Conservation (phyloP, 2,113 vertebrate species). For the Ia io region DNA sequence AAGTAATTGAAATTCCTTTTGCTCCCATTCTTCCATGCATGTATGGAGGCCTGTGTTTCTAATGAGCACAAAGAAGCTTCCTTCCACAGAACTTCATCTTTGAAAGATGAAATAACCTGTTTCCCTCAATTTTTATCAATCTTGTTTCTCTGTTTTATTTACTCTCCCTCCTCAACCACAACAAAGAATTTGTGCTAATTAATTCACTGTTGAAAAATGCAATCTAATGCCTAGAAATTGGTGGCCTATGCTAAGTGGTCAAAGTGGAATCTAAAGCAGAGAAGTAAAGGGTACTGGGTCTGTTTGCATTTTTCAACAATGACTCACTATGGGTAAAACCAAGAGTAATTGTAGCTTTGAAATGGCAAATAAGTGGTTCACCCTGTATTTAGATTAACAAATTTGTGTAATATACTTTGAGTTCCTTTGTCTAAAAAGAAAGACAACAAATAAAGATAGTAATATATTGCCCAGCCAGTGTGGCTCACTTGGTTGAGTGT, state of each 20-base stretch:
- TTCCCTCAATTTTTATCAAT: slow-evolving; percentile 41
- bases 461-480: neutral
- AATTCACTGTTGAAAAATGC: slow-evolving; percentile 27
- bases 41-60: slow-evolving; percentile 68
- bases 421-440: slow-evolving; percentile 42
- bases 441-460: neutral
- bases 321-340: neutral
- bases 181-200: slow-evolving; percentile 36
- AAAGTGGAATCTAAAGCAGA: neutral
- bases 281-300: neutral
- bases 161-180: neutral
- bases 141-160: slow-evolving; percentile 43
- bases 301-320: neutral
- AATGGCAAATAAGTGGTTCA: neutral
- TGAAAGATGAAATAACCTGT: slow-evolving; percentile 70
- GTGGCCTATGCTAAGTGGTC: neutral
- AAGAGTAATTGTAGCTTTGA: neutral
- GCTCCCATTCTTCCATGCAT: slow-evolving; percentile 61
- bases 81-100: slow-evolving; percentile 72
- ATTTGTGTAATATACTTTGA: neutral
- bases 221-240: neutral
- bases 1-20: slow-evolving; percentile 76
- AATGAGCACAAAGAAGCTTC: slow-evolving; percentile 70
- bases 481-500: too few relatives aligned
- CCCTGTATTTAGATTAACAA: neutral